Evolutionary conservation across 1,140 invertebrate genomes (phyloP).

Genomic region (Drosophila obscura): DNA sequence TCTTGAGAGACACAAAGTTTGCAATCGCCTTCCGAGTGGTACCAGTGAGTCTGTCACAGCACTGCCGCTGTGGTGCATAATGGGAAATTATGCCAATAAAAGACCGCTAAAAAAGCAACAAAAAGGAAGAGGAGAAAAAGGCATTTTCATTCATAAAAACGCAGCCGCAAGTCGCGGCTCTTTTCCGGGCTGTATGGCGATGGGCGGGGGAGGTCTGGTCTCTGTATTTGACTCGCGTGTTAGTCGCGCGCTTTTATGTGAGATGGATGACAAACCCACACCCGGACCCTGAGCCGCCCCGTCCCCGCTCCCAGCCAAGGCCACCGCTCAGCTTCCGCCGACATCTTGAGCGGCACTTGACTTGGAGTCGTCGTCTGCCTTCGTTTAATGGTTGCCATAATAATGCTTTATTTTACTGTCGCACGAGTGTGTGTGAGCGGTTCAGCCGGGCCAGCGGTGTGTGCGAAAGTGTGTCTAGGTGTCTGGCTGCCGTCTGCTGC

Average conservation of each 20-base stretch:
- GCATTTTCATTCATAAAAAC: constrained; percentile 72
- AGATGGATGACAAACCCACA: background rate
- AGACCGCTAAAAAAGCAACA: constrained; percentile 58
- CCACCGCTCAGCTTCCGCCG: constrained; percentile 65
- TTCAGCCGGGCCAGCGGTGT: background rate
- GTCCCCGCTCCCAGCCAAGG: too few species aligned
- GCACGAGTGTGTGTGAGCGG: constrained; percentile 48
- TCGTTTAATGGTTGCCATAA: constrained; percentile 73
- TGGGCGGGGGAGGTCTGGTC: background rate
- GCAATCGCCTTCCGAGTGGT: constrained; percentile 5
- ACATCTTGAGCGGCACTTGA: constrained; percentile 62
- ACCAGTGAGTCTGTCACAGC: constrained; percentile 14
- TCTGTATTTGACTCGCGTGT: constrained; percentile 48
- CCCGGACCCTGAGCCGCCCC: too few species aligned
- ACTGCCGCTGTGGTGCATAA: constrained; percentile 36
- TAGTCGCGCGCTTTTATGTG: constrained; percentile 64
- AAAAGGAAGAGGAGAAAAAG: constrained; percentile 16
- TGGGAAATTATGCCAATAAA: constrained; percentile 69
- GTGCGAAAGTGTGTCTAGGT: constrained; percentile 62
- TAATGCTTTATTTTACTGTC: constrained; percentile 82
- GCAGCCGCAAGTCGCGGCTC: constrained; percentile 36
- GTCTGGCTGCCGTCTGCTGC: constrained; percentile 71
- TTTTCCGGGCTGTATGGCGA: constrained; percentile 3
- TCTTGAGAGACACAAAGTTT: too few species aligned
- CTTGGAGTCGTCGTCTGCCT: constrained; percentile 30